Conservation (phyloP, 2,888 invertebrate genomes). For the Trachelus iudaicus region DNA sequence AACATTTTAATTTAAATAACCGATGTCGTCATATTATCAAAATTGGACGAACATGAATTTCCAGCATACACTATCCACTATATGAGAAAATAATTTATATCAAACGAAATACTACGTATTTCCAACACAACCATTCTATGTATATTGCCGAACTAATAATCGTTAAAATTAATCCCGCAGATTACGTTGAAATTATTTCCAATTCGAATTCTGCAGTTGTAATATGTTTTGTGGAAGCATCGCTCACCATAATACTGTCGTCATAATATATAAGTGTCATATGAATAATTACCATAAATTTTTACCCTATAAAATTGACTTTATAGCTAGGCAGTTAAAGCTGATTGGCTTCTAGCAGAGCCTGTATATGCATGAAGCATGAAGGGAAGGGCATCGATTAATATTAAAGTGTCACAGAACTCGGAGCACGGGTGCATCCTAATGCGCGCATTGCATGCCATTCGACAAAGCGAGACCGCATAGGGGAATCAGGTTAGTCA, state of each 20-base stretch:
- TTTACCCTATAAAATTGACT: background rate
- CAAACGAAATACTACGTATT: background rate
- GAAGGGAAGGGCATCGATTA: conserved; percentile 30
- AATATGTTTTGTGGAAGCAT: background rate
- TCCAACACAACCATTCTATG: background rate
- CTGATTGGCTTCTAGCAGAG: conserved; percentile 29
- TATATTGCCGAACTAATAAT: background rate
- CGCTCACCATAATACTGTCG: background rate
- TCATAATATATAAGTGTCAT: too few relatives aligned
- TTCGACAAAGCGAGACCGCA: background rate
- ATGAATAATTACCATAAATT: too few relatives aligned
- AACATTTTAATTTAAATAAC: too few relatives aligned
- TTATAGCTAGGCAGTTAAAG: conserved; percentile 30
- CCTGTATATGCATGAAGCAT: conserved; percentile 35
- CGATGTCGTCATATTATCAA: too few relatives aligned
- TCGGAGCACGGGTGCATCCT: conserved; percentile 32
- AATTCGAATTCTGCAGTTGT: background rate
- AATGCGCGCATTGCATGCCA: conserved; percentile 40
- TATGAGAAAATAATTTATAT: background rate
- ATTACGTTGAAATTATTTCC: background rate
- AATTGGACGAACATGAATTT: too few relatives aligned
- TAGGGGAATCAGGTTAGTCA: background rate
- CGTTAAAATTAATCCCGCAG: background rate
- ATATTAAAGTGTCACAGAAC: conserved; percentile 36
- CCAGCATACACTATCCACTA: too few relatives aligned